These are phyloP conservation scores for Daubentonia madagascariensis DNA, from an alignment of 2,113 vertebrate species.

Conservation along the genomic window DNA sequence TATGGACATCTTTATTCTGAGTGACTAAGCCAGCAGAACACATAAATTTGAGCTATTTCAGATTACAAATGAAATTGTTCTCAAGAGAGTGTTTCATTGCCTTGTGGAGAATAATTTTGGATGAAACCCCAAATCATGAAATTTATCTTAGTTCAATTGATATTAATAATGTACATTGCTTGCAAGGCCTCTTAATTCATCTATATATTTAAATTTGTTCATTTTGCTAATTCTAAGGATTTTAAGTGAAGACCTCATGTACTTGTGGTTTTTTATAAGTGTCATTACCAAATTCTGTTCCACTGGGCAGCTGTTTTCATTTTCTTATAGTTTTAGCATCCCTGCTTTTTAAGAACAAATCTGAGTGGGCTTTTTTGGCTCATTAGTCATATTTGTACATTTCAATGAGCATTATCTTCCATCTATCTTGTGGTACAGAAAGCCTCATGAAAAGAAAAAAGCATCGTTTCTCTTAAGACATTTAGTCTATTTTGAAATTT, in stretches of 20 bases:
- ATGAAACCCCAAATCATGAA: background rate
- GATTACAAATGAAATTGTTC: background rate
- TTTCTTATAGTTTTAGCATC: background rate
- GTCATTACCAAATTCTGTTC: background rate
- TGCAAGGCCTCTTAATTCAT: background rate
- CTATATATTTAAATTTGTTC: background rate
- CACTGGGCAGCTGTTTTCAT: background rate
- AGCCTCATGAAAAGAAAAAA: background rate
- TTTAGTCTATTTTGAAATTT: background rate
- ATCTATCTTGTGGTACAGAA: background rate
- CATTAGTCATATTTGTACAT: background rate
- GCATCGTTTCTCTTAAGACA: background rate
- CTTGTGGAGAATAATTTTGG: background rate
- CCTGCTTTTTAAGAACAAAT: background rate
- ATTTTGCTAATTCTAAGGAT: background rate
- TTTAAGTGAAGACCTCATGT: background rate
- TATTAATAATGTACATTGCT: background rate
- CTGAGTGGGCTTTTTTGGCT: background rate
- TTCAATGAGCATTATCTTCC: background rate
- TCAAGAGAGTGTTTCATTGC: background rate
- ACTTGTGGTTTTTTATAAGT: background rate
- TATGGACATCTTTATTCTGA: conserved; percentile 9
- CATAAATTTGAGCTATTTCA: background rate
- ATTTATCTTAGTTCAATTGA: background rate
- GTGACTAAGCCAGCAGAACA: background rate